Conservation (phyloP, 1,140 invertebrate genomes). For the Bombus superbus region DNA sequence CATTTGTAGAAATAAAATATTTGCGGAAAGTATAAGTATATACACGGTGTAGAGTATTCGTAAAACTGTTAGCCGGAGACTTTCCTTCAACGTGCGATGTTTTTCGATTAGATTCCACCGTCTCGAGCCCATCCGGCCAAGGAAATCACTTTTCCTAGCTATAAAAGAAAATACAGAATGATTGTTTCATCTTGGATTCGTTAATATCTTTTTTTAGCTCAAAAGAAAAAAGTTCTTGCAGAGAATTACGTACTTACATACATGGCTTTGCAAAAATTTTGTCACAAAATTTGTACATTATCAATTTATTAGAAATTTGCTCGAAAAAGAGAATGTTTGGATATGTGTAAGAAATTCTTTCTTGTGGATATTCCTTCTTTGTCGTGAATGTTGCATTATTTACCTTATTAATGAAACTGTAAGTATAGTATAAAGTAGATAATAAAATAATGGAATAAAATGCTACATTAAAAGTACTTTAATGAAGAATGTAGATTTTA, state of each 20-base stretch:
- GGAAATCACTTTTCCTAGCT: constrained; percentile 20
- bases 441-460: neutral
- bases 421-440: neutral
- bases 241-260: no score
- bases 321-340: neutral
- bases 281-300: neutral
- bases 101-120: constrained; percentile 51
- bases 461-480: neutral
- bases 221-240: neutral
- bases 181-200: neutral
- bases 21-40: neutral
- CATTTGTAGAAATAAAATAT: neutral
- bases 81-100: constrained; percentile 49
- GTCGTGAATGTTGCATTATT: no score
- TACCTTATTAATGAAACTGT: neutral
- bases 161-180: neutral
- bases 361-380: no score
- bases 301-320: neutral
- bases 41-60: neutral
- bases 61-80: neutral
- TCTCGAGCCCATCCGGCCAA: constrained; percentile 40
- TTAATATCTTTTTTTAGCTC: neutral
- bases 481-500: neutral
- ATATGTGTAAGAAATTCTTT: no score
- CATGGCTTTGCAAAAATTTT: neutral